These are phyloP conservation scores for Phengaris arion DNA, from an alignment of 2,888 invertebrate species.

Conservation along the genomic window DNA sequence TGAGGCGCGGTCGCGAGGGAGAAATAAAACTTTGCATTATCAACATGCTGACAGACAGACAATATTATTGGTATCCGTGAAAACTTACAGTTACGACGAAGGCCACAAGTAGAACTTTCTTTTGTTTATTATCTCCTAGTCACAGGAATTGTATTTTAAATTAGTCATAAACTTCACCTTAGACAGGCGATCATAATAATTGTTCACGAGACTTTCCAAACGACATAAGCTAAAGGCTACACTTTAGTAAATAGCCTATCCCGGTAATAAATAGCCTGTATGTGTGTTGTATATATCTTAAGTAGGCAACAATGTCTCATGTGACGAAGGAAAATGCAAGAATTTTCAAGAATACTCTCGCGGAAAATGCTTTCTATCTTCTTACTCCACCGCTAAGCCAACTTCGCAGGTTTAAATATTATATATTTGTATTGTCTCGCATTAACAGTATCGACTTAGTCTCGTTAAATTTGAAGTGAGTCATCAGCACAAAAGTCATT, in stretches of 20 bases:
- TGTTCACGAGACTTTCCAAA: neutral
- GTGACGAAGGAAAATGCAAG: neutral
- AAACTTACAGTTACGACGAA: conserved; percentile 8
- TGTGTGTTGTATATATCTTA: neutral
- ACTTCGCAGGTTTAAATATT: too few species aligned
- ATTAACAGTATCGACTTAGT: too few species aligned
- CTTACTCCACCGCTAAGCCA: too few species aligned
- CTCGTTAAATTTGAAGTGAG: too few species aligned
- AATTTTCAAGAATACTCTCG: neutral
- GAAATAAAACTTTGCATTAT: conserved; percentile 16
- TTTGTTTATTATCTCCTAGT: neutral
- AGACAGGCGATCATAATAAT: neutral
- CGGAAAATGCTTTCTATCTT: neutral
- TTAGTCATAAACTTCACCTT: neutral
- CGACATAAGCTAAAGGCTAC: too few species aligned
- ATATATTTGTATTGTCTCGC: too few species aligned
- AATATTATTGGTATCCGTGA: conserved; percentile 8
- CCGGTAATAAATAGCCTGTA: neutral
- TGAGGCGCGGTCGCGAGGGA: neutral
- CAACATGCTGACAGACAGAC: conserved; percentile 2
- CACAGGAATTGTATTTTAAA: neutral
- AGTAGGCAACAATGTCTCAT: neutral
- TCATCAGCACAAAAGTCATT: too few species aligned
- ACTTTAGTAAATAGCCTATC: neutral
- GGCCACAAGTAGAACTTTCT: neutral